Percentiles rank a stretch among this genome's conserved stretches.
These are phyloP conservation scores for Aratinga solstitialis DNA, from an alignment of 2,797 vertebrate species.

Conservation along the genomic window DNA sequence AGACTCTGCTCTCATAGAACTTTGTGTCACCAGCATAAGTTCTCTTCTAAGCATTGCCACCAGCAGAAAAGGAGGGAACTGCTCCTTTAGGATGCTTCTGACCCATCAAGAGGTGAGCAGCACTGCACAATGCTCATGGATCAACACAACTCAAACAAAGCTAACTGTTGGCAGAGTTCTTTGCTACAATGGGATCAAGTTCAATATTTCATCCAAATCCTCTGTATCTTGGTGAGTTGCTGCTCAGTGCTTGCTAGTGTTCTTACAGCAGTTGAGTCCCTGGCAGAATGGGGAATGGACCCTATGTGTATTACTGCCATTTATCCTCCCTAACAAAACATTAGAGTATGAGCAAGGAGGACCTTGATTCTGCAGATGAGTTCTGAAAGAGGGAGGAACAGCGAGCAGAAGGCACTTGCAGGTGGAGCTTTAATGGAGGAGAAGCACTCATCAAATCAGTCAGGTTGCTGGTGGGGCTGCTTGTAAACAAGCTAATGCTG, in stretches of 20 bases:
- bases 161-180: neutral
- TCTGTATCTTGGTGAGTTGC: neutral
- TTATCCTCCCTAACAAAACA: neutral
- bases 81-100: neutral
- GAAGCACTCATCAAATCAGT: neutral
- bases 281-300: neutral
- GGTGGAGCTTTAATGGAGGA: neutral
- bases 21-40: neutral
- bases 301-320: neutral
- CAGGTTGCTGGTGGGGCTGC: neutral
- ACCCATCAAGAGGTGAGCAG: neutral
- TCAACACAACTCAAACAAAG: neutral
- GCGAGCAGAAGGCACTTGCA: neutral
- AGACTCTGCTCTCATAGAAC: neutral
- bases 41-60: neutral
- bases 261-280: neutral
- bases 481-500: neutral
- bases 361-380: neutral
- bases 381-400: neutral
- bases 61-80: neutral
- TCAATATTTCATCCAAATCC: neutral
- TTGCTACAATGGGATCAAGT: neutral
- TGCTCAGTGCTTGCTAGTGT: neutral
- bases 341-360: neutral
- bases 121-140: neutral